These are phyloP conservation scores for Laspeyria flexula DNA, from an alignment of 2,888 invertebrate genomes.

Conservation along the genomic window DNA sequence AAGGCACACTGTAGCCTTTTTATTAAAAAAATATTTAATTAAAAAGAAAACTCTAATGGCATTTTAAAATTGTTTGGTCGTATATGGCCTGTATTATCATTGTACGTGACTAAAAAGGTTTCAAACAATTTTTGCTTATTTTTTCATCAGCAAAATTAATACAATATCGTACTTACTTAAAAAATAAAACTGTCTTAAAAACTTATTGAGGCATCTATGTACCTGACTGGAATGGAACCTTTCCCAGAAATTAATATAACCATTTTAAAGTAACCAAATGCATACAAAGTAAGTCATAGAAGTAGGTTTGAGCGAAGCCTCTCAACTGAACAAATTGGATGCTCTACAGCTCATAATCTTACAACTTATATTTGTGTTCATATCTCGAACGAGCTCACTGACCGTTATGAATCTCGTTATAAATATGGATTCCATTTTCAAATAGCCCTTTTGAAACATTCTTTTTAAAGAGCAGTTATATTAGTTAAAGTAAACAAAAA, in stretches of 20 bases:
- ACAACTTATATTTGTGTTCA: constrained; percentile 1
- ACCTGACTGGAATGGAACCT: too few species aligned
- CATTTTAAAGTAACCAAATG: neutral
- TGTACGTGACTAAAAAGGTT: neutral
- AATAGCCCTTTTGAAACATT: neutral
- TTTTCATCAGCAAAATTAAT: neutral
- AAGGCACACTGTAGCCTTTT: too few species aligned
- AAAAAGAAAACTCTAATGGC: neutral
- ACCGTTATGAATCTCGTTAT: constrained; percentile 35
- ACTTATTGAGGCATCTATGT: too few species aligned
- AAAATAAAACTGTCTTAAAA: too few species aligned
- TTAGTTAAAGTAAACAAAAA: too few species aligned
- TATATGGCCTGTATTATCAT: neutral
- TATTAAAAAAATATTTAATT: constrained; percentile 2
- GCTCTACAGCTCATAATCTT: constrained; percentile 16
- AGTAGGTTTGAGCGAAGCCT: constrained; percentile 36
- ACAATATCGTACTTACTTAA: too few species aligned
- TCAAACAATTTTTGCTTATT: neutral
- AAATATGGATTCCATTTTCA: neutral
- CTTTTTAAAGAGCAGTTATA: too few species aligned
- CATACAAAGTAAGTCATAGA: constrained; percentile 3
- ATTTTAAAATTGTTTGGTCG: neutral
- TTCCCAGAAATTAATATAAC: too few species aligned
- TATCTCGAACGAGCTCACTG: constrained; percentile 16
- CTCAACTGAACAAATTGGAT: constrained; percentile 32